Base-by-base conservation (phyloP, 2,797 vertebrate species). In the Capromys pilorides region DNA sequence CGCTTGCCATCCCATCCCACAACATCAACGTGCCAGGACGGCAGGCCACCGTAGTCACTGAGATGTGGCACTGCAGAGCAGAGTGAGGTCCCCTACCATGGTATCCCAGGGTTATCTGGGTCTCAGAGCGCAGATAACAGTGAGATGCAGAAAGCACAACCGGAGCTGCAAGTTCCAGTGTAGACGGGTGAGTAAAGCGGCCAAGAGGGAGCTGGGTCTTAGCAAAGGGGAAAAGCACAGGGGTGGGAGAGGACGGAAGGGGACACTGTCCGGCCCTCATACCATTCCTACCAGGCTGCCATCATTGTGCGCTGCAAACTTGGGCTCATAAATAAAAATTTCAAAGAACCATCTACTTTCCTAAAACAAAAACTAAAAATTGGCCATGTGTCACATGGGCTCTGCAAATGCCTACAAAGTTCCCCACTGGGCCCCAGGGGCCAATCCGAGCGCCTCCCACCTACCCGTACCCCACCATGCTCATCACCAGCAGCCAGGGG, bases 91-190 rank as follows among this genome's bases (percentile, higher is more conserved):
- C 5, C 41, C 41, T 26, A 0, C 19, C 22, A 1, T 10, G 5
- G 0, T 0, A 0, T 0, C 4, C 21, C 2, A 19, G 0, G 28
- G 26, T 28, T 19, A 1, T 24, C 22, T 1, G 6, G 54, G 22
- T 64, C 51, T 11, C 41, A 36, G 36, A 41, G 51, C 11, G 0
- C 0, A 0, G 33, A 31, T 6, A 6, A 6, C 0, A 18, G 10
- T 13, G 11, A 41, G 36, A 26, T 6, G 4, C 1, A 24, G n/a
- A 9, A 24, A 18, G 41, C 2, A 6, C 2, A 24, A 39, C 14
- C 5, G 54, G 5, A 49, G 71, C 22, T 9, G 16, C 18, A 21
- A 73, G 21, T 36, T 39, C 41, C 19, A 80, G 31, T 22, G 13
- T 9, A 16, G 49, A 59, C 64, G 18, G 26, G 11, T 13, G 24